A percentile compares a stretch with the other conserved stretches of the same genome.
phyloP scores from a whole-genome alignment of 2,888 invertebrate genomes.

The Tortricodes alternella region DNA sequence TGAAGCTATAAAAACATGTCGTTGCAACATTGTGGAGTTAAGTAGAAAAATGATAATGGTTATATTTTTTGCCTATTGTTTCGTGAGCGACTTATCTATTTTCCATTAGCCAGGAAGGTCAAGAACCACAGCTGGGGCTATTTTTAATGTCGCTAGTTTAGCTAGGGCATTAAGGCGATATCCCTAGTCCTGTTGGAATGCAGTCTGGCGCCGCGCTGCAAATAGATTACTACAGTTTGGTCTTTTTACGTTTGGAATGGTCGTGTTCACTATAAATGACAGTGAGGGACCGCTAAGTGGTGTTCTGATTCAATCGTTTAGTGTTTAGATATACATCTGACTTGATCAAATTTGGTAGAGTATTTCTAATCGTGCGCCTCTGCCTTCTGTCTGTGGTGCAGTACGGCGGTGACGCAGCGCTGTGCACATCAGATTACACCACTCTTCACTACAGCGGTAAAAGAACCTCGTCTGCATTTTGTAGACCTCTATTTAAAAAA shows the following conservation, averaged over 20 bases:
- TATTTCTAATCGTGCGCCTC: not conserved
- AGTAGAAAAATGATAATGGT: constrained; percentile 34
- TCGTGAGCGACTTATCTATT: constrained; percentile 48
- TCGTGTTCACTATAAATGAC: constrained; percentile 9
- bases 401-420: no score
- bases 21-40: constrained; percentile 1
- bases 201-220: constrained; percentile 71
- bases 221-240: constrained; percentile 61
- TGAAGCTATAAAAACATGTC: constrained; percentile 18
- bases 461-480: no score
- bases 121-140: constrained; percentile 56
- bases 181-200: constrained; percentile 74
- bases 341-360: not conserved
- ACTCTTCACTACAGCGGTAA: no score
- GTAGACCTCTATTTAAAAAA: no score
- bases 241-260: constrained; percentile 18
- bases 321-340: not conserved
- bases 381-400: no score
- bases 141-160: constrained; percentile 58
- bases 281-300: constrained; percentile 1
- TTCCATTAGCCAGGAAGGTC: constrained; percentile 55
- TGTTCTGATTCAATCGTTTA: not conserved
- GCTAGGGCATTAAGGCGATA: constrained; percentile 69
- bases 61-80: constrained; percentile 32
- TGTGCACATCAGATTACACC: no score